Evolutionary conservation across 37 sponge, comb jelly and placozoan species (phyloP).

Genomic region (Geodia barretti): DNA sequence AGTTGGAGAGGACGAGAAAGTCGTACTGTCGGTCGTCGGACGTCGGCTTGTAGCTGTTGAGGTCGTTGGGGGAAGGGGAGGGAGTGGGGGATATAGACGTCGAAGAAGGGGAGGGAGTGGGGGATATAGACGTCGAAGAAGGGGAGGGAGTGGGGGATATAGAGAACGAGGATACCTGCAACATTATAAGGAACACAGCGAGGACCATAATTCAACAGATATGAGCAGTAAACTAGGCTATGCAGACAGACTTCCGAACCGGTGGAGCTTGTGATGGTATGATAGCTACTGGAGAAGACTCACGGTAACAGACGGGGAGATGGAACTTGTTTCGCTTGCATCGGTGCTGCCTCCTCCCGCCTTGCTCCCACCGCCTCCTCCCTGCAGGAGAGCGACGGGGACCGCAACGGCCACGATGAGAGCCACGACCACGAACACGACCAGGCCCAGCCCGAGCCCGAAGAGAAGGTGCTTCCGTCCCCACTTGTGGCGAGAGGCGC

Average conservation of each 20-base stretch:
- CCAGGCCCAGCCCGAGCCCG: background rate
- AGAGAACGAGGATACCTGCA: background rate
- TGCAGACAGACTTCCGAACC: too few species aligned
- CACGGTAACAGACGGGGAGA: background rate
- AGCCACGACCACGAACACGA: background rate
- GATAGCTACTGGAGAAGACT: too few species aligned
- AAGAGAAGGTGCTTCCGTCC: constrained; percentile 2
- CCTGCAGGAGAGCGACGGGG: background rate
- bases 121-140: background rate
- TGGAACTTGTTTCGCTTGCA: too few species aligned
- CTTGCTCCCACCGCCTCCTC: too few species aligned
- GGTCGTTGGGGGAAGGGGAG: background rate
- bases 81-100: constrained; percentile 23
- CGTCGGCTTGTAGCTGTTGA: constrained; percentile 1
- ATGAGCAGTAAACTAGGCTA: too few species aligned
- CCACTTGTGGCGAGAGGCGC: background rate
- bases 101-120: background rate
- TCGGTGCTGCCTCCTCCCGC: too few species aligned
- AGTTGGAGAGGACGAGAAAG: constrained; percentile 56
- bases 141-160: background rate
- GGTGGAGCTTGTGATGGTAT: too few species aligned
- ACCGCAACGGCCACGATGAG: constrained; percentile 12
- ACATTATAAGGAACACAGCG: too few species aligned
- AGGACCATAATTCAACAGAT: too few species aligned
- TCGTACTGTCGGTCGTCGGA: constrained; percentile 49